Percentiles rank a stretch among this genome's conserved stretches.
Conservation (phyloP, 2,888 invertebrate genomes). For the Nomada lathburiana region DNA sequence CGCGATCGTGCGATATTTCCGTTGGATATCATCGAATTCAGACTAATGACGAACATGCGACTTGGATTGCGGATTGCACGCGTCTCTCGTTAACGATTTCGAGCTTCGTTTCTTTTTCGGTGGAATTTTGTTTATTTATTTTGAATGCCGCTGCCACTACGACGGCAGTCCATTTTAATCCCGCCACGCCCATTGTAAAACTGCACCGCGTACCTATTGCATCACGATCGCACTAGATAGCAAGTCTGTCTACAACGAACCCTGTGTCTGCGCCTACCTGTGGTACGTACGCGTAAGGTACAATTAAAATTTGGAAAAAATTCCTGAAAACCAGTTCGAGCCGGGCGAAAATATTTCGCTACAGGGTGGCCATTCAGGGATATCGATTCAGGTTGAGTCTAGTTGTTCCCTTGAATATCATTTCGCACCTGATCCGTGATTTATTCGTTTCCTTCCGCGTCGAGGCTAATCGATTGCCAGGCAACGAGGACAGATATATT, state of each 20-base stretch:
- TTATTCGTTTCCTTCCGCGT: conserved; percentile 30
- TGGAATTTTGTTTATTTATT: not conserved
- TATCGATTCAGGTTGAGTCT: conserved; percentile 45
- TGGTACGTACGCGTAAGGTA: conserved; percentile 62
- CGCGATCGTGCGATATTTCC: not conserved
- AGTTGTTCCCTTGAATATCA: conserved; percentile 21
- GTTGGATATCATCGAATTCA: not conserved
- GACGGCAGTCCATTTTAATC: conserved; percentile 74
- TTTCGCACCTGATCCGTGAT: conserved; percentile 1
- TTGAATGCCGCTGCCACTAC: no score
- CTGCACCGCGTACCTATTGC: conserved; percentile 64
- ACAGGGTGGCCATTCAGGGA: conserved; percentile 65
- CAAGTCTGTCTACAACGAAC: conserved; percentile 51
- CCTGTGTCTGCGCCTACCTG: conserved; percentile 48
- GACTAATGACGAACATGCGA: conserved; percentile 10
- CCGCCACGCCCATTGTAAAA: conserved; percentile 72
- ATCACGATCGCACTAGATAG: conserved; percentile 71
- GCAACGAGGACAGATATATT: not conserved
- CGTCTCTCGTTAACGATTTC: not conserved
- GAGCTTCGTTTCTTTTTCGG: not conserved
- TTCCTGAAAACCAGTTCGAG: conserved; percentile 70
- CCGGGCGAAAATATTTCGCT: conserved; percentile 59
- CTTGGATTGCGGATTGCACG: not conserved
- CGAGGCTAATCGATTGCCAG: conserved; percentile 11
- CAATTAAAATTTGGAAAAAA: conserved; percentile 75